These are phyloP conservation scores for Acanthopleura granulata DNA, from an alignment of 2,888 invertebrate species.

Conservation along the genomic window DNA sequence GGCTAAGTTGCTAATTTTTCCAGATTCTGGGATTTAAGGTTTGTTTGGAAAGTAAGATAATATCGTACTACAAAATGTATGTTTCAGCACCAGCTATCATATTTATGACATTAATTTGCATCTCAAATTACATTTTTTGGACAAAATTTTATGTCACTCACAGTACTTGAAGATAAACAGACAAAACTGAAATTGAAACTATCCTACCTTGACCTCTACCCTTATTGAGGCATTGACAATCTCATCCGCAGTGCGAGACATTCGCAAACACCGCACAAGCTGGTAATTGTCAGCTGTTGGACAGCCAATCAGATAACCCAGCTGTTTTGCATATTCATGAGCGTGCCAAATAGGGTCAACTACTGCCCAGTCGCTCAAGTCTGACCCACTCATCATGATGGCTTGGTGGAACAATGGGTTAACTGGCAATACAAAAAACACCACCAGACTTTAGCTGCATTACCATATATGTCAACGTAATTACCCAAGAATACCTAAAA, in stretches of 20 bases:
- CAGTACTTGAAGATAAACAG: too few species aligned
- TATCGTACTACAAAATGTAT: too few species aligned
- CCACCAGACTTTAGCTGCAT: neutral
- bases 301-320: conserved; percentile 61
- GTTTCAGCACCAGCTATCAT: too few species aligned
- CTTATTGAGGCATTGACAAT: conserved; percentile 65
- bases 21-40: too few species aligned
- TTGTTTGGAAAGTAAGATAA: too few species aligned
- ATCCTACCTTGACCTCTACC: conserved; percentile 55
- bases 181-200: neutral
- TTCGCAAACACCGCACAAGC: conserved; percentile 66
- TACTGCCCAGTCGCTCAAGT: conserved; percentile 67
- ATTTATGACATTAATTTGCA: too few species aligned
- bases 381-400: conserved; percentile 71
- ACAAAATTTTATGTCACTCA: too few species aligned
- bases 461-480: neutral
- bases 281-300: conserved; percentile 52
- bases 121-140: too few species aligned
- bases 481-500: too few species aligned
- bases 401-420: conserved; percentile 67
- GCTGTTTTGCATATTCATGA: conserved; percentile 60
- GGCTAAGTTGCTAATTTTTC: too few species aligned
- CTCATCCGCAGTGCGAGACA: conserved; percentile 60
- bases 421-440: neutral
- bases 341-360: conserved; percentile 54